These are phyloP conservation scores for Lophochroa leadbeateri DNA, from an alignment of 2,113 vertebrate genomes.

Conservation along the genomic window DNA sequence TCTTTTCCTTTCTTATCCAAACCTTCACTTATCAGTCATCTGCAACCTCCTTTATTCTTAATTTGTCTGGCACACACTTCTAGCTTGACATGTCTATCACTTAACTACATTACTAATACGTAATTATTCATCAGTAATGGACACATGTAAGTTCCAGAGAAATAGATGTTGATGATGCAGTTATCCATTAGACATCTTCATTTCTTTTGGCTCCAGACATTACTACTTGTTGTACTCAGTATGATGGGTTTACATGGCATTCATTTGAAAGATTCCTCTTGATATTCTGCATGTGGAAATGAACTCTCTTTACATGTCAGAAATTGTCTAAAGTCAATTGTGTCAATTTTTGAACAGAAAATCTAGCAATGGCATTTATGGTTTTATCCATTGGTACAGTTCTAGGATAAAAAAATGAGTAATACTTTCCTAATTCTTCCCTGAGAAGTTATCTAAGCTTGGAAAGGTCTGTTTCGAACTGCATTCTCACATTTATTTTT, in stretches of 20 bases:
- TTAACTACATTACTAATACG: not conserved
- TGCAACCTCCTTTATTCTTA: not conserved
- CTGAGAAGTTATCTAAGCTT: not conserved
- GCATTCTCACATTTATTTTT: not conserved
- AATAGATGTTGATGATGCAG: not conserved
- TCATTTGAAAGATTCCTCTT: not conserved
- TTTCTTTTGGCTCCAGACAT: not conserved
- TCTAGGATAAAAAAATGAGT: not conserved
- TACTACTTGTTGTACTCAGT: not conserved
- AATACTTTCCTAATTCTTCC: not conserved
- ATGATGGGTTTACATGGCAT: not conserved
- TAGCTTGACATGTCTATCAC: not conserved
- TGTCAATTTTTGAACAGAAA: not conserved
- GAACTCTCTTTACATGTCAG: not conserved
- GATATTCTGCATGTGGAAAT: fast-evolving
- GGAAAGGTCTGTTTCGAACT: not conserved
- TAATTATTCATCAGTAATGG: not conserved
- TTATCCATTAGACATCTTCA: not conserved
- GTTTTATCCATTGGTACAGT: not conserved
- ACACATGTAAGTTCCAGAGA: not conserved
- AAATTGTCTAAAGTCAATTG: not conserved
- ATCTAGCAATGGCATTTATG: not conserved
- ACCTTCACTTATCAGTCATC: not conserved
- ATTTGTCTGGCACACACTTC: not conserved
- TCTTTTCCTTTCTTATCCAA: not conserved